Base-by-base conservation (phyloP, 2,113 vertebrate species). In the Platichthys flesus region DNA sequence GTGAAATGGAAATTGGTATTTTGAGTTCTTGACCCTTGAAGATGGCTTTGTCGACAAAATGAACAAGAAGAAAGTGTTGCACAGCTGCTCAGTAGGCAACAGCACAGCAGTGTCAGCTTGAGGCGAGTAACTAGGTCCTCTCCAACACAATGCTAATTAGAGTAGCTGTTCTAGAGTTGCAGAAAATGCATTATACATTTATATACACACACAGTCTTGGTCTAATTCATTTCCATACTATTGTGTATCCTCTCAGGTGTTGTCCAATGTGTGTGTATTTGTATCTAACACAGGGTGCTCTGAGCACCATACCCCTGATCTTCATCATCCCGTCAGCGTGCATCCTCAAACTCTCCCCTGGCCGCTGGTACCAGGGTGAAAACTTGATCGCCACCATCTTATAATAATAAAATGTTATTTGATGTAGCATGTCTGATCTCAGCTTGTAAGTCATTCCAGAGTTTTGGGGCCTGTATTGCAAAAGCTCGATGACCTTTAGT, bases 321-420 rank as follows among this genome's bases (percentile, higher is more conserved):
- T 99, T 99, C 94, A 97, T 99, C 92, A 94, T 98, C 42, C 97
- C 97, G 4, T 93, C 97, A 0, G 97, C 96, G 0, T 99, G 98
- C 84, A 98, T 95, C 80, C 92, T 99, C 68, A 98, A 93, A 78
- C 94, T 98, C 45, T 97, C 96, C 16, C 55, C 94, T 45, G 94
- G 96, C 28, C 92, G 90, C 47, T 97, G 95, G 96, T 96, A 93
- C 78, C 93, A 96, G 65, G 78, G 83, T 2, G 95, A 96, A 85
- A 96, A 96, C 65, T 26, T 97, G 67, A 79, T 96, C 26, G 93
- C 97, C 37, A 66, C 75, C 40, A 26, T 95, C 66, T 90, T 99
- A 93, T 99, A 24, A 28, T 91, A 5, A 31, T 31, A 31, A 31
- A 31, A 37, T 37, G 8, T 37, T 37, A 37, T 37, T 37, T 37